Conservation (phyloP, 2,888 invertebrate genomes). For the Synanthedon andrenaeformis region DNA sequence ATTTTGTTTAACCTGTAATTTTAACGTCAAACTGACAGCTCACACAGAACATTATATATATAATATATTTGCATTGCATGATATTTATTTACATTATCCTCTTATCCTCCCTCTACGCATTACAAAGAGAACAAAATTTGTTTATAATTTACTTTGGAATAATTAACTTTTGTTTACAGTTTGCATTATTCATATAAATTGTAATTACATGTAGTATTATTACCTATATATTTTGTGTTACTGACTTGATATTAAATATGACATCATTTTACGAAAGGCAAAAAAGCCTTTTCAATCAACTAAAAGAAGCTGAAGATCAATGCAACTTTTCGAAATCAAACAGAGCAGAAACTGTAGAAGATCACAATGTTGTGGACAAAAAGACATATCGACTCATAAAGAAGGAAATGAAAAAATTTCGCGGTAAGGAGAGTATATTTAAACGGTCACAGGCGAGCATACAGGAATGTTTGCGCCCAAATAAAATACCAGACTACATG, state of each 20-base stretch:
- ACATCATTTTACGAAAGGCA: constrained; percentile 72
- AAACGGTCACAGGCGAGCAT: constrained; percentile 79
- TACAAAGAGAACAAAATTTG: no score
- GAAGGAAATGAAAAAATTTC: constrained; percentile 71
- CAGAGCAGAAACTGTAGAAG: constrained; percentile 30
- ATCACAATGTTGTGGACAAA: constrained; percentile 41
- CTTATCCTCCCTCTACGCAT: no score
- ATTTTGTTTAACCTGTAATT: no score
- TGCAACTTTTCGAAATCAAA: constrained; percentile 44
- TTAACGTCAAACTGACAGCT: no score
- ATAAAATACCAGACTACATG: constrained; percentile 59
- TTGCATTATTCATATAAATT: no score
- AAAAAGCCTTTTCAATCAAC: constrained; percentile 76
- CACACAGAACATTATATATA: no score
- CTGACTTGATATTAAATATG: constrained; percentile 20
- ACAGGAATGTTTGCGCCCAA: constrained; percentile 63
- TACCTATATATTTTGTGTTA: no score
- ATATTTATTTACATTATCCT: no score
- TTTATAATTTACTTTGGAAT: no score
- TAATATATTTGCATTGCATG: no score
- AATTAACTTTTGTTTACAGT: no score
- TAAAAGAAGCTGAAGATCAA: constrained; percentile 75
- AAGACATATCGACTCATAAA: constrained; percentile 45
- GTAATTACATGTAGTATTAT: no score
- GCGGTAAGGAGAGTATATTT: constrained; percentile 83